Conservation (phyloP, 2,888 invertebrate genomes). For the Folsomia manolachei region DNA sequence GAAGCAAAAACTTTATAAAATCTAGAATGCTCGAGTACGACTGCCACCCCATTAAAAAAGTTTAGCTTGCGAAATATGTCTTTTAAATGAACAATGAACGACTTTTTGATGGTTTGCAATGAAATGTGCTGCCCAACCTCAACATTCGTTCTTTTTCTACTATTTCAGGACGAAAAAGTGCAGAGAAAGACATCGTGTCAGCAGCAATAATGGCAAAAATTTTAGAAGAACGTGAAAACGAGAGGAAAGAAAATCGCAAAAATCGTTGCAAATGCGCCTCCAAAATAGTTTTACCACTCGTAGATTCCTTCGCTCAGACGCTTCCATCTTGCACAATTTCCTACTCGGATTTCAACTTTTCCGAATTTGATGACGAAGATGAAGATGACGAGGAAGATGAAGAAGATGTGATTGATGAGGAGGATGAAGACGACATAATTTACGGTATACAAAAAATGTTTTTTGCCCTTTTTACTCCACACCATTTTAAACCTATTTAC, state of each 20-base stretch:
- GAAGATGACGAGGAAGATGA: constrained; percentile 27
- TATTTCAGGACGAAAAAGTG: constrained; percentile 32
- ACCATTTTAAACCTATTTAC: background rate
- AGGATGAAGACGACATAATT: background rate
- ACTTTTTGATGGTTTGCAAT: too few relatives aligned
- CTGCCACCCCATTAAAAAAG: too few relatives aligned
- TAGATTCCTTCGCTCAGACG: constrained; percentile 44
- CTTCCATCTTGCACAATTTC: constrained; percentile 49
- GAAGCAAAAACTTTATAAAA: too few relatives aligned
- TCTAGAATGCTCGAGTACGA: too few relatives aligned
- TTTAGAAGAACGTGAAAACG: constrained; percentile 79
- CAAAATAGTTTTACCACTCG: constrained; percentile 41
- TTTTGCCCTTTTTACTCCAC: too few relatives aligned
- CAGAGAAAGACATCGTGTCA: constrained; percentile 67
- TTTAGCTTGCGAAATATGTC: too few relatives aligned
- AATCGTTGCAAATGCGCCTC: constrained; percentile 47
- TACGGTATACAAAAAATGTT: too few relatives aligned
- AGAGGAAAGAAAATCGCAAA: constrained; percentile 55
- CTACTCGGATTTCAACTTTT: constrained; percentile 46
- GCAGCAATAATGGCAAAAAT: constrained; percentile 86
- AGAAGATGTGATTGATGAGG: constrained; percentile 21
- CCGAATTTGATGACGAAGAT: constrained; percentile 26
- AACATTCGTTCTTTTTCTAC: constrained; percentile 15
- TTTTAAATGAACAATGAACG: too few relatives aligned
- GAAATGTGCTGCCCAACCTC: background rate